Evolutionary conservation across 2,113 vertebrate genomes (phyloP), one percentile per base, ranked within the genome.

Genomic region (Sinocyclocheilus anophthalmus): DNA sequence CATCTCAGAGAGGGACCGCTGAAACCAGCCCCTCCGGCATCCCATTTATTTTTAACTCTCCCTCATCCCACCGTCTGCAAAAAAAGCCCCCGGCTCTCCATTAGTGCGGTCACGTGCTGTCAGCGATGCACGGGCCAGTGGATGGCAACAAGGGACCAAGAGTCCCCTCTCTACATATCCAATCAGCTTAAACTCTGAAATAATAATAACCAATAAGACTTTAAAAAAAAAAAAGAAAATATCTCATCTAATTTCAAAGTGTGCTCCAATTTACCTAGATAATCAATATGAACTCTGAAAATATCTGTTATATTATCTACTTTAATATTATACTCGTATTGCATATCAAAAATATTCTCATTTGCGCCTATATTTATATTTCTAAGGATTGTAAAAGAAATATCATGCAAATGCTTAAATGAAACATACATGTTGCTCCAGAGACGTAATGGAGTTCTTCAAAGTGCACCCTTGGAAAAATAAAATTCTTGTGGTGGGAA

Each of bases 31-130:
- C 86, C 87, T 86, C 80, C 76, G 81, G 86, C 88, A 85, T 59
- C 11, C 45, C 55, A 55, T 92, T 90, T 91, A 90, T 90, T 90
- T 91, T 87, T 91, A 91, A 86, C 87, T 79, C 87, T 57, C 53
- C 69, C 76, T 81, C 67, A 81, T 76, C 88, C 85, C 67, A 39
- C 83, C 45, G 30, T 30, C 87, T 90, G 42, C 59, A 70, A 76
- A 76, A 45, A 84, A 86, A 85, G 84, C 85, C 88, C 88, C 53
- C 81, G 83, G 84, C 87, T 78, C 67, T 85, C 85, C 87, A 86
- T 87, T 85, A 87, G 79, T 65, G 24, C 24, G 65, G 88, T 86
- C 85, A 83, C 76, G 75, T 83, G 82, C 59, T 7, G 39, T 48
- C 65, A 84, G 81, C 33, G 24, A 53, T 45, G 65, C 65, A 83